phyloP scores from a whole-genome alignment of 2,888 invertebrate species.

The Horisme vitalbata region DNA sequence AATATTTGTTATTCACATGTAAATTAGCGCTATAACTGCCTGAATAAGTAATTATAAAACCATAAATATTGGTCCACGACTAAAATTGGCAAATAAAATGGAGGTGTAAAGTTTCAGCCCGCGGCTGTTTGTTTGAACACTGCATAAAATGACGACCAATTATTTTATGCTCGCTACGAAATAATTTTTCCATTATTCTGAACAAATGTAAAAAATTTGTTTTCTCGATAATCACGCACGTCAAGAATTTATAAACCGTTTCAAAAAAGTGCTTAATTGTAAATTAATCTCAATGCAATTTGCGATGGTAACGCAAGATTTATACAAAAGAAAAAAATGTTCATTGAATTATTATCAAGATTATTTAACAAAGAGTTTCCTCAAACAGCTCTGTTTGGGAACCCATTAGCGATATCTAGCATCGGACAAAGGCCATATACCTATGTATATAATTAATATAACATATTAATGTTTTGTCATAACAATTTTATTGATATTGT shows the following conservation, averaged over 20 bases:
- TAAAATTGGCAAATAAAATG: constrained; percentile 14
- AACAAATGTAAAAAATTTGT: no score
- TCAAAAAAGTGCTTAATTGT: background rate
- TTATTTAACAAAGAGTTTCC: constrained; percentile 52
- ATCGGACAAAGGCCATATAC: constrained; percentile 46
- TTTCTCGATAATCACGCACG: no score
- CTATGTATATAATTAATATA: constrained; percentile 1
- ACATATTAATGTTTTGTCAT: constrained; percentile 36
- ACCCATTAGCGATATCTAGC: constrained; percentile 46
- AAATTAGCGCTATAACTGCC: constrained; percentile 4
- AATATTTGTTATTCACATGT: constrained; percentile 16
- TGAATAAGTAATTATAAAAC: constrained; percentile 16
- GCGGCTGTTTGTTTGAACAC: constrained; percentile 15
- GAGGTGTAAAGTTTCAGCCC: constrained; percentile 7
- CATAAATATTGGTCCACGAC: constrained; percentile 10
- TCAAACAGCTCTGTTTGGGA: constrained; percentile 50
- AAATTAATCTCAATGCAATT: constrained; percentile 28
- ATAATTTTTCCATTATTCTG: no score
- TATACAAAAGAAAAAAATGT: constrained; percentile 43
- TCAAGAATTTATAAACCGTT: no score
- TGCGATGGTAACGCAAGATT: constrained; percentile 13
- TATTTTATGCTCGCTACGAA: no score
- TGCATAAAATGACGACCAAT: constrained; percentile 1
- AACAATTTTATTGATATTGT: constrained; percentile 39
- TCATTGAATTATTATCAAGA: constrained; percentile 55